These are phyloP conservation scores for Teleiodes luculella DNA, from an alignment of 2,888 invertebrate species.

Conservation along the genomic window DNA sequence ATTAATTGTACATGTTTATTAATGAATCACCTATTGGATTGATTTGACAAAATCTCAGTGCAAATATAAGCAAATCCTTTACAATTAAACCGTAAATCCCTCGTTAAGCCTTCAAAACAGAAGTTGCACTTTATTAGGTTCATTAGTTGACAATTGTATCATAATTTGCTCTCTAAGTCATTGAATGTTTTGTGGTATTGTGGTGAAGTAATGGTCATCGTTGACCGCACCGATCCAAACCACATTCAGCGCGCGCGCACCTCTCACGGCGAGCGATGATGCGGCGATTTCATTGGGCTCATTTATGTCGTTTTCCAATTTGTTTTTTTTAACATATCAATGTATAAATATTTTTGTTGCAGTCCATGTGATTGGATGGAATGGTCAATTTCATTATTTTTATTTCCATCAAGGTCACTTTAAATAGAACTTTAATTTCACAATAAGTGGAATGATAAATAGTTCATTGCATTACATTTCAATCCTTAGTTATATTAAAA, in stretches of 20 bases:
- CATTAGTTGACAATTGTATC: background rate
- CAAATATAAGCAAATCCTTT: too few relatives aligned
- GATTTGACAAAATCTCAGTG: too few relatives aligned
- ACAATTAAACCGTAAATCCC: too few relatives aligned
- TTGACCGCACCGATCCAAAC: conserved; percentile 5
- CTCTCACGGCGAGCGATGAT: conserved; percentile 61
- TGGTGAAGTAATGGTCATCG: conserved; percentile 35
- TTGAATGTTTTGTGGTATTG: conserved; percentile 50
- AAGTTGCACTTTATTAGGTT: background rate
- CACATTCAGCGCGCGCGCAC: conserved; percentile 25
- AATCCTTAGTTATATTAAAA: too few relatives aligned
- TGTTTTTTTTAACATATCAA: conserved; percentile 51
- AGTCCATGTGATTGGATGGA: conserved; percentile 31
- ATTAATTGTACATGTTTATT: too few relatives aligned
- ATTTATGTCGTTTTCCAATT: conserved; percentile 48
- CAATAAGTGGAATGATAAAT: too few relatives aligned
- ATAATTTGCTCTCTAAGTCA: background rate
- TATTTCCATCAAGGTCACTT: background rate
- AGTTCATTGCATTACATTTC: background rate
- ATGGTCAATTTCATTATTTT: background rate
- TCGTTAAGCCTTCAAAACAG: too few relatives aligned
- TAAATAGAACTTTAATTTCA: background rate
- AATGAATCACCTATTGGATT: too few relatives aligned
- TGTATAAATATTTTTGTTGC: conserved; percentile 59
- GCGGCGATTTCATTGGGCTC: conserved; percentile 54